Percentiles rank a stretch among this genome's conserved stretches.
Evolutionary conservation across 2,797 vertebrate genomes (phyloP).

Genomic region (Eulemur albifrons): DNA sequence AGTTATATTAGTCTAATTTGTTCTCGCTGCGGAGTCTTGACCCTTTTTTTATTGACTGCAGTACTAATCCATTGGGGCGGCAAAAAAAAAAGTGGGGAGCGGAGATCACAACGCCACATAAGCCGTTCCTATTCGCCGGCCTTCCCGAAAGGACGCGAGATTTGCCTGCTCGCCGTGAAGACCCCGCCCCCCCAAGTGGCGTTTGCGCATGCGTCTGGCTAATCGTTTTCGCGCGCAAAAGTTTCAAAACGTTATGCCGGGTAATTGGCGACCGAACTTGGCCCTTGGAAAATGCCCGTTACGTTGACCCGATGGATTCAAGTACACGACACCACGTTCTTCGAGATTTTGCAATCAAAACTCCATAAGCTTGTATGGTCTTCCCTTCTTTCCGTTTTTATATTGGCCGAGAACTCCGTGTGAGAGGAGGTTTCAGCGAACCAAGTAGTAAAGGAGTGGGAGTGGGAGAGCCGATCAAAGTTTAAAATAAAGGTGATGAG

Average conservation of each 20-base stretch:
- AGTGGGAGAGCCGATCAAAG: neutral
- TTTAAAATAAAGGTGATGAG: neutral
- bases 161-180: neutral
- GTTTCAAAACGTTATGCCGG: neutral
- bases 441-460: neutral
- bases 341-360: neutral
- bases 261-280: neutral
- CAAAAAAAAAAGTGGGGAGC: neutral
- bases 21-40: neutral
- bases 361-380: neutral
- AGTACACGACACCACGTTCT: neutral
- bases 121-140: fast-evolving
- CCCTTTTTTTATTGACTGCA: neutral
- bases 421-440: neutral
- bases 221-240: conserved; percentile 28
- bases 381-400: neutral
- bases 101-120: fast-evolving
- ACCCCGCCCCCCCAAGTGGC: fast-evolving
- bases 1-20: neutral
- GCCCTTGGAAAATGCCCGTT: neutral
- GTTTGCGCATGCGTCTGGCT: conserved; percentile 17
- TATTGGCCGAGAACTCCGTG: neutral
- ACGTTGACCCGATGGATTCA: neutral
- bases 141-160: conserved; percentile 59
- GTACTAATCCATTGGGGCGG: neutral